Base-by-base conservation (phyloP, 2,888 invertebrate species). In the Campaea margaritaria region DNA sequence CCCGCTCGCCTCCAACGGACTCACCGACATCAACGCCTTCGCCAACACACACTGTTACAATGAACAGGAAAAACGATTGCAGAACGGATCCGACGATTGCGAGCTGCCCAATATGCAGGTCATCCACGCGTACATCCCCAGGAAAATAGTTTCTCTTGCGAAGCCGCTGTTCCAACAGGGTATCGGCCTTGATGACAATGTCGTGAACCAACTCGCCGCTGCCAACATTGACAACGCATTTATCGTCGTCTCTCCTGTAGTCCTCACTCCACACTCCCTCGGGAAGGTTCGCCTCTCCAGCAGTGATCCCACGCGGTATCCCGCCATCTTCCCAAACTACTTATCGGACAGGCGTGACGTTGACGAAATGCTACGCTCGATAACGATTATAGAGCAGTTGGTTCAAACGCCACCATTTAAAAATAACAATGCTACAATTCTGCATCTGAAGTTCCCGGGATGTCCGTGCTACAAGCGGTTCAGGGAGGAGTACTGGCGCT, bases 41-140 rank as follows among this genome's bases (percentile, higher is more conserved):
- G 41, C 73, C 0, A 88, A 89, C 64, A 78, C 81, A 0, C 48
- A 66, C 9, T 89, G 89, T 56, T 89, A 85, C 59, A 75, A 85
- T 56, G 75, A 68, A 13, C 44, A 65, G 0, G 58, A 43, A 0
- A 69, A 72, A 1, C 68, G 47, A n/a, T 67, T 87, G 11, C 15
- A 60, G 0, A 72, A 75, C 45, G 62, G 71, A 2, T 52, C 45
- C 9, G 42, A 69, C 0, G 74, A 79, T 9, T 88, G 88, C 60
- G 73, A 81, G 16, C 16, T 83, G 14, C 86, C 89, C 0, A 76
- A 74, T 1, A 15, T 79, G 34, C 87, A 89, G 58, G 46, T 82
- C 2, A 79, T 85, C 15, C 70, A 79, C 55, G 70, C 82, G 0
- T 86, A 75, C 54, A 11, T 82, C 2, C 75, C 79, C 0, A 74